phyloP scores from a whole-genome alignment of 2,797 vertebrate species.

The Vipera latastei region DNA sequence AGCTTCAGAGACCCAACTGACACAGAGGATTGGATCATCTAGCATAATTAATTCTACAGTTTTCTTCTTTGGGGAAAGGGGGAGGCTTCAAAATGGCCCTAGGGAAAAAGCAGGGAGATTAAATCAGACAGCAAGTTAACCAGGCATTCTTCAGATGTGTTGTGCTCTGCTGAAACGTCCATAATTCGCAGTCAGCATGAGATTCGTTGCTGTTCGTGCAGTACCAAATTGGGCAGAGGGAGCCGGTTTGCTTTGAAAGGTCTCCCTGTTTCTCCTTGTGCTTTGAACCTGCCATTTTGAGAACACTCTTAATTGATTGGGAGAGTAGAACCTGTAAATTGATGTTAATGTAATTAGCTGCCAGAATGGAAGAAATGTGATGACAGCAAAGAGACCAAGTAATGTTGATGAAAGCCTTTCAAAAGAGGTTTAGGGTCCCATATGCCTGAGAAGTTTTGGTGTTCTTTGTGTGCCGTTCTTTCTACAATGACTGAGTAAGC shows the following conservation, averaged over 20 bases:
- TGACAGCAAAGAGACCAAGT: constrained; percentile 20
- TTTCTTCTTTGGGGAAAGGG: neutral
- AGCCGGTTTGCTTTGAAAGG: neutral
- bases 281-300: neutral
- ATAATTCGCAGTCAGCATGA: neutral
- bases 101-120: neutral
- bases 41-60: neutral
- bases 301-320: neutral
- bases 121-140: neutral
- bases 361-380: neutral
- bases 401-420: neutral
- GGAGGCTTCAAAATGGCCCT: neutral
- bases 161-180: neutral
- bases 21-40: neutral
- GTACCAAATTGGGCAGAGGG: neutral
- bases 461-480: neutral
- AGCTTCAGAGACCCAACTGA: neutral
- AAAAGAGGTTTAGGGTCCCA: constrained; percentile 9
- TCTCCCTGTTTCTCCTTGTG: neutral
- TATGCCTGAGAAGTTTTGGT: constrained; percentile 12
- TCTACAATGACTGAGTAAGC: constrained; percentile 1
- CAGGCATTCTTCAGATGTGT: neutral
- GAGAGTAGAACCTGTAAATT: neutral
- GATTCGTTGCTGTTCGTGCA: neutral
- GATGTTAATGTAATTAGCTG: constrained; percentile 14